Evolutionary conservation across 2,888 invertebrate species (phyloP).

Genomic region (Linnaemya tessellans): DNA sequence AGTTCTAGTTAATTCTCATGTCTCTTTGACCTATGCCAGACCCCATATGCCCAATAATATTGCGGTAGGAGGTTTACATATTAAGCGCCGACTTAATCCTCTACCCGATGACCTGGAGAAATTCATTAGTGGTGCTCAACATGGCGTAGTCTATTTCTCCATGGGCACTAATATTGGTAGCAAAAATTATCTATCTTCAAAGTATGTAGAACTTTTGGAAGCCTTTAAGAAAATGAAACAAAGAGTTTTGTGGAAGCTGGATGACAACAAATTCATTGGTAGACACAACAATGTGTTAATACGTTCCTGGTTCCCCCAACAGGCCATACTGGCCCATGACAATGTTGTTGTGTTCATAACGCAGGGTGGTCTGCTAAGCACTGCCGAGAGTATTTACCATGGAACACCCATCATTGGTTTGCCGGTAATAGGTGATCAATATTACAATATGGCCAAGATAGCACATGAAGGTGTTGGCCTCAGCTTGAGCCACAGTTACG

Average conservation of each 20-base stretch:
- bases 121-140: constrained; percentile 81
- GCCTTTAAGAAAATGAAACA: constrained; percentile 80
- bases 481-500: constrained; percentile 78
- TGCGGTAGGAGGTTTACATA: constrained; percentile 83
- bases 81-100: constrained; percentile 78
- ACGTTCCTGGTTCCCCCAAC: constrained; percentile 84
- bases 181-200: constrained; percentile 76
- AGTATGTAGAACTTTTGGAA: constrained; percentile 76
- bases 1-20: constrained; percentile 81
- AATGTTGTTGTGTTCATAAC: constrained; percentile 84
- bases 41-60: constrained; percentile 83
- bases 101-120: constrained; percentile 80
- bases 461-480: constrained; percentile 82
- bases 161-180: constrained; percentile 83
- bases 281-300: constrained; percentile 81
- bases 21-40: constrained; percentile 79
- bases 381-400: constrained; percentile 84
- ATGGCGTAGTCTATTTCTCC: constrained; percentile 84
- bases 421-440: constrained; percentile 85
- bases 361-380: constrained; percentile 84
- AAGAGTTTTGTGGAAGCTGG: constrained; percentile 84
- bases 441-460: constrained; percentile 83
- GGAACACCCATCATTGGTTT: constrained; percentile 84
- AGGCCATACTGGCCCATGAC: constrained; percentile 83
- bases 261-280: constrained; percentile 78